A percentile compares a stretch with the other conserved stretches of the same genome.
Conservation (phyloP, 2,888 invertebrate genomes). For the Lasioglossum leucozonium region DNA sequence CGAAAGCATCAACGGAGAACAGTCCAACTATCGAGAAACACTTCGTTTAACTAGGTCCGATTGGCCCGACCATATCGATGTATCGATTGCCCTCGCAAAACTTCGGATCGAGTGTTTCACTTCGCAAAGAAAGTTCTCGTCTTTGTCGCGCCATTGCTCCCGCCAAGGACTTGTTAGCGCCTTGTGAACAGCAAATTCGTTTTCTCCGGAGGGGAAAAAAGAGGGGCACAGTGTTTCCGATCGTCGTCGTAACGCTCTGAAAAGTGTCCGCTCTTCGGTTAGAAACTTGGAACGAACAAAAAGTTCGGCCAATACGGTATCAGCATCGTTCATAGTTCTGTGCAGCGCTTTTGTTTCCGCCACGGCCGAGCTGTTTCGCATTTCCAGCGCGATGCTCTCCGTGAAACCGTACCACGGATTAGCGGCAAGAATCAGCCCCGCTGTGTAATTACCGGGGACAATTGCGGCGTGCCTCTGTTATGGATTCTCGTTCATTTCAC, state of each 20-base stretch:
- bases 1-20: not conserved
- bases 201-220: not conserved
- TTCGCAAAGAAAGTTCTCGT: not conserved
- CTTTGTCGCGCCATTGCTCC: not conserved
- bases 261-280: conserved; percentile 21
- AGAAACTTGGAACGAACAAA: conserved; percentile 30
- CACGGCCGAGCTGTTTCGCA: conserved; percentile 18
- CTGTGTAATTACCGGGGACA: conserved; percentile 34
- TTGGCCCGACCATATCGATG: not conserved
- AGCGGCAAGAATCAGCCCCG: conserved; percentile 16
- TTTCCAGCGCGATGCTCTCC: conserved; percentile 14
- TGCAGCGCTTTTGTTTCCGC: conserved; percentile 31
- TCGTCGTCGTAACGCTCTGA: conserved; percentile 11
- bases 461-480: conserved; percentile 12
- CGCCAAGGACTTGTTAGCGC: conserved; percentile 14
- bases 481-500: conserved; percentile 18
- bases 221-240: not conserved
- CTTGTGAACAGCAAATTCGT: conserved; percentile 4
- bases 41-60: not conserved
- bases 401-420: conserved; percentile 29
- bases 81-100: not conserved
- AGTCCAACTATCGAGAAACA: not conserved
- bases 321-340: conserved; percentile 7
- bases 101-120: not conserved
- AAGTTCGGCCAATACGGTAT: conserved; percentile 5